These are phyloP conservation scores for Apoda limacodes DNA, from an alignment of 2,888 invertebrate species.

Conservation along the genomic window DNA sequence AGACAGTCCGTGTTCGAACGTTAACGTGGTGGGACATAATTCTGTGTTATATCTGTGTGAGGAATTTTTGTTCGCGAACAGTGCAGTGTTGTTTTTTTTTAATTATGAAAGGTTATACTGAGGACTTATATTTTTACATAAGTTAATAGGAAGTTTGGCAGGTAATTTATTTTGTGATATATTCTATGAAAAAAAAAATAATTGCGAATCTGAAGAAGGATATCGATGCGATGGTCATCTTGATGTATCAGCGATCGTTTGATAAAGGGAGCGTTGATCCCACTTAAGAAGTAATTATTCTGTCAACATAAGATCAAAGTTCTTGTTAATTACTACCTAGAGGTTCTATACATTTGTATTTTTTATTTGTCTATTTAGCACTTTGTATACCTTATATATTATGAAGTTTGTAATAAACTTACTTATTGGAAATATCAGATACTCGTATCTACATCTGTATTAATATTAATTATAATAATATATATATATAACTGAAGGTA, in stretches of 20 bases:
- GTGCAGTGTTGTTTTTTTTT: too few species aligned
- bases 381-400: conserved; percentile 4
- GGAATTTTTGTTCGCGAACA: conserved; percentile 8
- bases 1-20: conserved; percentile 14
- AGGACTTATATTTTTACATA: conserved; percentile 13
- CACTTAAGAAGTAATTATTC: conserved; percentile 51
- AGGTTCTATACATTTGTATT: too few species aligned
- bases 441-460: too few species aligned
- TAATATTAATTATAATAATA: too few species aligned
- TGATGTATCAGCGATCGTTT: too few species aligned
- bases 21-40: conserved; percentile 9
- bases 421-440: not conserved
- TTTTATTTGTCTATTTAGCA: conserved; percentile 13
- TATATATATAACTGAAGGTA: too few species aligned
- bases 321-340: too few species aligned
- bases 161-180: too few species aligned
- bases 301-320: conserved; percentile 39
- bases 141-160: too few species aligned
- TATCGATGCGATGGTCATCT: too few species aligned
- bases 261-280: conserved; percentile 60
- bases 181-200: too few species aligned
- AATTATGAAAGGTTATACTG: conserved; percentile 14
- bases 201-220: conserved; percentile 42
- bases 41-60: conserved; percentile 6
- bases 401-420: conserved; percentile 3